These are phyloP conservation scores for Phoeniculus purpureus DNA, from an alignment of 2,797 vertebrate genomes.

Conservation along the genomic window DNA sequence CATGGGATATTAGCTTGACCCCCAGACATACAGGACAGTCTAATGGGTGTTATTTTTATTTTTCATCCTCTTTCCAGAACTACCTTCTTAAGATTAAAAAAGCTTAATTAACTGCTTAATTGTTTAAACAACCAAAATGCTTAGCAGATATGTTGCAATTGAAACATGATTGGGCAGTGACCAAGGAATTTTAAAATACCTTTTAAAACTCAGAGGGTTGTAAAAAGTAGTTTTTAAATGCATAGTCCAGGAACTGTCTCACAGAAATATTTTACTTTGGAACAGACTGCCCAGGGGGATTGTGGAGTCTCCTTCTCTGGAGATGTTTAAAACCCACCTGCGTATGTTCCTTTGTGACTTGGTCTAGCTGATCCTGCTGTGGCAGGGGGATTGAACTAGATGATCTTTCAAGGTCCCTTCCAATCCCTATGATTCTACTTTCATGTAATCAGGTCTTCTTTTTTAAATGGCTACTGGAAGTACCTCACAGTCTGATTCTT, in stretches of 20 bases:
- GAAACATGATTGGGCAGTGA: not conserved
- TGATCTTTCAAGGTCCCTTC: too few relatives aligned
- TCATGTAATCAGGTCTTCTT: not conserved
- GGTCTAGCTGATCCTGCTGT: too few relatives aligned
- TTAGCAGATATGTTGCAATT: not conserved
- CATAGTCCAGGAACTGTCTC: not conserved
- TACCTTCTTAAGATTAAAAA: not conserved
- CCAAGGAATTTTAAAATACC: not conserved
- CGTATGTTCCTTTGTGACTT: too few relatives aligned
- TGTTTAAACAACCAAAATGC: not conserved
- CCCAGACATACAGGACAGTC: not conserved
- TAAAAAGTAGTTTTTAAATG: not conserved
- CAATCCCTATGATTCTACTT: not conserved
- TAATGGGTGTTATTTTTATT: not conserved
- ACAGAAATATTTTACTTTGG: not conserved
- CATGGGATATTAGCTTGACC: not conserved
- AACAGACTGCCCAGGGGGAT: too few relatives aligned
- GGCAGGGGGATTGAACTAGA: too few relatives aligned
- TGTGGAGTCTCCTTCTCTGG: too few relatives aligned
- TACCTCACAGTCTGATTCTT: not conserved
- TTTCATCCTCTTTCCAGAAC: not conserved
- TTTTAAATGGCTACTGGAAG: not conserved
- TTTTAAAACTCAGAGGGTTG: not conserved
- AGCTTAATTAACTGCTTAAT: not conserved
- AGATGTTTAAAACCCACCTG: too few relatives aligned